Conservation (phyloP, 2,113 vertebrate species). For the Bungarus multicinctus region DNA sequence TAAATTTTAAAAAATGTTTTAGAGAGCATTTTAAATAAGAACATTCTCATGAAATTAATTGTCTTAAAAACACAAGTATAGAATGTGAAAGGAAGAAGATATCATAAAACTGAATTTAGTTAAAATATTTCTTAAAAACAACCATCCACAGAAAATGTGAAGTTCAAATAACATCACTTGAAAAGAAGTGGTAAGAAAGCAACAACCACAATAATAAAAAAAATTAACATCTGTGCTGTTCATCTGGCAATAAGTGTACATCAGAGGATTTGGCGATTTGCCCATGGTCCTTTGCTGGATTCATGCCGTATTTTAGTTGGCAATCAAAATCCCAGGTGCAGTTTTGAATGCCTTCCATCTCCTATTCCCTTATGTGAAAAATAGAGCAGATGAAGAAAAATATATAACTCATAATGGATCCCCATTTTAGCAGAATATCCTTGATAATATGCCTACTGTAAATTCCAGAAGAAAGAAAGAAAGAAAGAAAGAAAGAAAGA, state of each 20-base stretch:
- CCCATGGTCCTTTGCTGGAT: not conserved
- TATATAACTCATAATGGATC: not conserved
- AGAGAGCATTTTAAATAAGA: conserved; percentile 9
- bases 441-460: not conserved
- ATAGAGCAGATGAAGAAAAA: not conserved
- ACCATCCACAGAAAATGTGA: not conserved
- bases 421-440: conserved; percentile 2
- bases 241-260: not conserved
- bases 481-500: not conserved
- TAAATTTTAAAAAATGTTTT: not conserved
- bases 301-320: not conserved
- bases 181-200: not conserved
- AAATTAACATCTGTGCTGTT: not conserved
- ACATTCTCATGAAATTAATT: not conserved
- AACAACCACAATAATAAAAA: not conserved
- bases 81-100: not conserved
- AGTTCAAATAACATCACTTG: not conserved
- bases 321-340: not conserved
- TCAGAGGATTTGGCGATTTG: not conserved
- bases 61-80: not conserved
- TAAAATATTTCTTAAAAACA: conserved; percentile 17
- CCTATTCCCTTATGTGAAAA: not conserved
- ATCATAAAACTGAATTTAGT: not conserved
- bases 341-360: conserved; percentile 11
- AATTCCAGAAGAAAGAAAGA: not conserved